Evolutionary conservation across 2,113 vertebrate species (phyloP), one percentile per base, ranked within the genome.

Genomic region (Rhadina sibilatrix): DNA sequence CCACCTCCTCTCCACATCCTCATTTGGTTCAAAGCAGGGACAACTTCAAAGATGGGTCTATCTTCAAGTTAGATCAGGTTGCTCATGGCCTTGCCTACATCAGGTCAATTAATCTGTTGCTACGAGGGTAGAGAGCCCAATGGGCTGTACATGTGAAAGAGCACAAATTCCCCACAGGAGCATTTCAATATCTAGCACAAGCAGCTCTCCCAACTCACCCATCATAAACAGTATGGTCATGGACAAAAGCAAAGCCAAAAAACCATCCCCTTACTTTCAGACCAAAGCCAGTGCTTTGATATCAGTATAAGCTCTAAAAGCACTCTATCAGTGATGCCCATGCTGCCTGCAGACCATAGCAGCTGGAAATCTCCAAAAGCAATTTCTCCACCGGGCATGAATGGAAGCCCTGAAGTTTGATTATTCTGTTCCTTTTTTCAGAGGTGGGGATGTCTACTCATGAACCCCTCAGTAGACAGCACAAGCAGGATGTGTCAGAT

Each of bases 261-360:
- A 17, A 1, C 2, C 3, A 0, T 15, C 13, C 20, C 22, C 53
- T n/a, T 24, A 42, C 7, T 68, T 79, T 83, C 56, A 64, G 1
- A 1, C 14, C 11, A 35, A 57, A 87, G n/a, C 14, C 15, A 68
- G 13, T 38, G 16, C 12, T 95, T 31, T 68, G 30, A 31, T 63
- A 64, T 21, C 28, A 46, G 15, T 3, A 1, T 20, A 4, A 15
- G 28, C 33, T 42, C 27, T 49, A 28, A 76, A 27, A 72, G 9
- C 28, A 30, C 37, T 63, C 44, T 22, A 1, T 46, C 44, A 17
- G 27, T 56, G 24, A 23, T 64, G 37, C 10, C 33, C n/a, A 10
- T 37, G 28, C 54, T 89, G 33, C 16, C 25, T 0, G 0, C 9
- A 15, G 40, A 64, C 17, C 28, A 60, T 5, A 69, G 13, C 78